Evolutionary conservation across 2,113 vertebrate genomes (phyloP).

Genomic region (Urocitellus parryii): DNA sequence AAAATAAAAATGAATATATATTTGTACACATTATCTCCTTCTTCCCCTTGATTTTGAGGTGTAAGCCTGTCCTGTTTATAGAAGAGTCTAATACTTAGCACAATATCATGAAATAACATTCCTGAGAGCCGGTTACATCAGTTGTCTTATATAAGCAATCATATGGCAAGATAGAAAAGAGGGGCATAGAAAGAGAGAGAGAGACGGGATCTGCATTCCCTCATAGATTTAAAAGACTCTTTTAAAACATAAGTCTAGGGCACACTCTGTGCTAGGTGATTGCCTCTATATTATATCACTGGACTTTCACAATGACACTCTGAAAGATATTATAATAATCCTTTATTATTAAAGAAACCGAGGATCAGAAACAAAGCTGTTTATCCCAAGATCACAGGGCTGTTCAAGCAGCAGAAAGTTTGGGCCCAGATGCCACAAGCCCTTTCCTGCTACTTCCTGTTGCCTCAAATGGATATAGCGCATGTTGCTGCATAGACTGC

Average conservation of each 20-base stretch:
- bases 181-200: neutral
- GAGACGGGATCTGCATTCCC: neutral
- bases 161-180: neutral
- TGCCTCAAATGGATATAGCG: neutral
- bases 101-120: neutral
- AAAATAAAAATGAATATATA: neutral
- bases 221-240: neutral
- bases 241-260: neutral
- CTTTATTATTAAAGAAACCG: conserved; percentile 11
- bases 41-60: neutral
- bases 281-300: neutral
- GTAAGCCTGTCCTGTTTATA: neutral
- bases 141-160: neutral
- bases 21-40: too few species aligned
- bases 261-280: neutral
- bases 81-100: neutral
- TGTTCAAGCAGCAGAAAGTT: neutral
- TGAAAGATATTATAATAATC: neutral
- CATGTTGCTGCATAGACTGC: neutral
- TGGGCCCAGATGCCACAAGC: neutral
- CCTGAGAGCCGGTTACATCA: neutral
- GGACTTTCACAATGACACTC: neutral
- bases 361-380: conserved; percentile 11
- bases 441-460: conserved; percentile 11
- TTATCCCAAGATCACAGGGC: conserved; percentile 32